Conservation (phyloP, 2,113 vertebrate species). For the Paratilapia polleni region DNA sequence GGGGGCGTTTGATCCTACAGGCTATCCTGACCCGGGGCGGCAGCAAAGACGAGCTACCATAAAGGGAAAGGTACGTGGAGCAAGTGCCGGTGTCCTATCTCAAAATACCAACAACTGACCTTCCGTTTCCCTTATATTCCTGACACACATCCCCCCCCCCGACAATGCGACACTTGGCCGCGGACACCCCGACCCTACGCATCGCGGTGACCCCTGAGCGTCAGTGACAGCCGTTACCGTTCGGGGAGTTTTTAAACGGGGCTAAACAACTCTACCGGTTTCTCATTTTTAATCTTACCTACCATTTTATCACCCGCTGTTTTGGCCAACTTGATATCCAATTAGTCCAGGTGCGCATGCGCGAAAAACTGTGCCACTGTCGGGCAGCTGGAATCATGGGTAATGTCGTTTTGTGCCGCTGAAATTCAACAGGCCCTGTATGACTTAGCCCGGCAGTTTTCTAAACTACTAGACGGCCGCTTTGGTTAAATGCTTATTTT, state of each 20-base stretch:
- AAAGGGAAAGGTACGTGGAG: conserved; percentile 83
- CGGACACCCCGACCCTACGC: conserved; percentile 45
- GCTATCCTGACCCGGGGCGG: conserved; percentile 42
- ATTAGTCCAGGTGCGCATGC: conserved; percentile 73
- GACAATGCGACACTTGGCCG: conserved; percentile 70
- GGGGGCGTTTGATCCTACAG: conserved; percentile 24
- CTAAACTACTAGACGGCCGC: background rate
- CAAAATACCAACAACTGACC: conserved; percentile 86
- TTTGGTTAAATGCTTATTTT: background rate
- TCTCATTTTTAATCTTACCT: conserved; percentile 76
- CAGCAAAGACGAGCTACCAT: conserved; percentile 66
- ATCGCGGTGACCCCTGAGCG: background rate
- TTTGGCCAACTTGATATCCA: conserved; percentile 81
- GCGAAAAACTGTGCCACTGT: conserved; percentile 60
- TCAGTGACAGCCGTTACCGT: background rate
- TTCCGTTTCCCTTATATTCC: conserved; percentile 75
- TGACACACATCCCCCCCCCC: conserved; percentile 53
- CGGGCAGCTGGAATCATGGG: conserved; percentile 20
- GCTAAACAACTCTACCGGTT: conserved; percentile 43
- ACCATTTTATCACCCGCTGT: conserved; percentile 86
- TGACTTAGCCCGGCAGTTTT: background rate
- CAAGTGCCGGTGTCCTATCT: conserved; percentile 61
- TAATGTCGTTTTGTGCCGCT: conserved; percentile 53
- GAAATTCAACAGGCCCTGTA: background rate
- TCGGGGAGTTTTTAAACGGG: conserved; percentile 13